A percentile compares a stretch with the other conserved stretches of the same genome.
Conservation (phyloP, 2,113 vertebrate species). For the Callaeas wilsoni region DNA sequence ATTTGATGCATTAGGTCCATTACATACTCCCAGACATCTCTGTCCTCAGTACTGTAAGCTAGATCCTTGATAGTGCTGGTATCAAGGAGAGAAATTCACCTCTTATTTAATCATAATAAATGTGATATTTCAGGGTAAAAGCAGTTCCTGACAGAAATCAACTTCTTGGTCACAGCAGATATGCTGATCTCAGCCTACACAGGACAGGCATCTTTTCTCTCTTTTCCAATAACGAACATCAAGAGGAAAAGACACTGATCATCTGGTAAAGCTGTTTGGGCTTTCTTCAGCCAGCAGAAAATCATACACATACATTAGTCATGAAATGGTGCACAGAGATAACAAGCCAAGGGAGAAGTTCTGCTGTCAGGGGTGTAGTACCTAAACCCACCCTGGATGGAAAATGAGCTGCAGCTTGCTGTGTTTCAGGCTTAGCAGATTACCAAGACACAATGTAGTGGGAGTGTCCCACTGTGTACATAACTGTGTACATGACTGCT, state of each 20-base stretch:
- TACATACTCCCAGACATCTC: slow-evolving; percentile 24
- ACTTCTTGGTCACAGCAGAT: not conserved
- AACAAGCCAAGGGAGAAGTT: not conserved
- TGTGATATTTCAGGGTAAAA: slow-evolving; percentile 28
- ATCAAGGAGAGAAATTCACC: slow-evolving; percentile 12
- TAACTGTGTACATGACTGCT: not conserved
- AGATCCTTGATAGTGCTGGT: slow-evolving; percentile 1
- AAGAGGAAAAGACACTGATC: not conserved
- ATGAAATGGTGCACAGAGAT: not conserved
- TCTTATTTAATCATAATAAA: slow-evolving; percentile 46
- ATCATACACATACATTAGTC: not conserved
- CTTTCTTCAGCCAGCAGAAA: not conserved
- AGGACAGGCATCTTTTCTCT: not conserved
- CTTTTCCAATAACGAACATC: not conserved
- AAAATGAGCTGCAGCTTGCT: not conserved
- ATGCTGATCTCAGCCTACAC: slow-evolving; percentile 5
- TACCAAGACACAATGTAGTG: not conserved
- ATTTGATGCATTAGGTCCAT: slow-evolving; percentile 50
- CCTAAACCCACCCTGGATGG: not conserved
- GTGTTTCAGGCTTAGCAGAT: not conserved
- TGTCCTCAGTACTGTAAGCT: not conserved
- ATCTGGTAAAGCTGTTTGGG: not conserved
- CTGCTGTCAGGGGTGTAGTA: not conserved
- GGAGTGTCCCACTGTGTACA: too few species aligned
- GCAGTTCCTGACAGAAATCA: not conserved